Evolutionary conservation across 2,888 invertebrate species (phyloP).

Genomic region (Andrena haemorrhoa): DNA sequence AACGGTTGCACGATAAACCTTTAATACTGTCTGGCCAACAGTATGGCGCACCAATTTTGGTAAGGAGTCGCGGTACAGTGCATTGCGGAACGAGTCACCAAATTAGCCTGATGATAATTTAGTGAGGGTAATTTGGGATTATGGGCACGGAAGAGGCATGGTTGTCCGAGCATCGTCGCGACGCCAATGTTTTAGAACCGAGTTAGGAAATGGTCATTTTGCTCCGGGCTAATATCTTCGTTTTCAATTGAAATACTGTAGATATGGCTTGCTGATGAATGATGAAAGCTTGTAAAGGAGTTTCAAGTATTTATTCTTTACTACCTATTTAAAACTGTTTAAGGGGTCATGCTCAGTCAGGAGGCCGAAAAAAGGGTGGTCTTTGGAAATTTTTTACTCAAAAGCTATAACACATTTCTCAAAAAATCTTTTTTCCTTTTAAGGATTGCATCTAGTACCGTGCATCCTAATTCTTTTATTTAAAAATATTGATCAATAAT

Average conservation of each 20-base stretch:
- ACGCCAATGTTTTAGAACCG: neutral
- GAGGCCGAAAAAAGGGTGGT: too few species aligned
- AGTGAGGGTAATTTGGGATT: constrained; percentile 37
- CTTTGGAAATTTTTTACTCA: too few species aligned
- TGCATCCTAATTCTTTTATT: too few species aligned
- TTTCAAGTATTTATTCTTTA: too few species aligned
- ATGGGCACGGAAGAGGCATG: neutral
- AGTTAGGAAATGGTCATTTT: neutral
- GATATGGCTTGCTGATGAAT: neutral
- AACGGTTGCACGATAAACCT: constrained; percentile 34
- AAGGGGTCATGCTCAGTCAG: too few species aligned
- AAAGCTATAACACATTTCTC: too few species aligned
- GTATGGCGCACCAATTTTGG: constrained; percentile 58
- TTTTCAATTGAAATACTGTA: constrained; percentile 12
- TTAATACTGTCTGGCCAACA: constrained; percentile 29
- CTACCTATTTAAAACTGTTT: too few species aligned
- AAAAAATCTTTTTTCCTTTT: too few species aligned
- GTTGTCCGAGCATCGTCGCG: neutral
- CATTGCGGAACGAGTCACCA: constrained; percentile 50
- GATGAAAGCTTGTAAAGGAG: too few species aligned
- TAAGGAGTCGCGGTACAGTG: constrained; percentile 5
- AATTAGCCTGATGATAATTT: constrained; percentile 49
- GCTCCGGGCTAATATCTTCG: neutral
- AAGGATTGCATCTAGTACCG: too few species aligned
- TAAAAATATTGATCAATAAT: too few species aligned